phyloP scores from a whole-genome alignment of 2,113 vertebrate species.

The Tachysurus fulvidraco region DNA sequence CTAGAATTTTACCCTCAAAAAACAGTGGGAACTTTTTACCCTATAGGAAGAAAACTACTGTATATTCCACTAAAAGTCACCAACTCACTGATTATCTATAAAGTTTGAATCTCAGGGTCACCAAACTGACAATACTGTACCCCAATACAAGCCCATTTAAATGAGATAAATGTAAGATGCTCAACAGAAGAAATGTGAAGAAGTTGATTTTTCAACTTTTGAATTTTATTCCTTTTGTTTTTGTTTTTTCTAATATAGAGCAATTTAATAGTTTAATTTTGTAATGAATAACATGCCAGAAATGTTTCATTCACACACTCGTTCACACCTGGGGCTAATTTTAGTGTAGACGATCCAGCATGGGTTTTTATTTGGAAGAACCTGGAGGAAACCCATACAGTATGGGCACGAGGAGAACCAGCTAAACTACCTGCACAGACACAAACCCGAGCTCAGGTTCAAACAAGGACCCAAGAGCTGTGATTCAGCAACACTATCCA shows the following conservation, averaged over 20 bases:
- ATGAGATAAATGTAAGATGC: too few relatives aligned
- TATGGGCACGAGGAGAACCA: background rate
- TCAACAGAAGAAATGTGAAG: background rate
- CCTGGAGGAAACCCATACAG: background rate
- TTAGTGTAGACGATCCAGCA: background rate
- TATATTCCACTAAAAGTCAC: background rate
- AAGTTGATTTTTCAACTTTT: background rate
- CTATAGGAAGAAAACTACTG: background rate
- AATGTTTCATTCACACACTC: background rate
- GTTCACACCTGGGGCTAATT: background rate
- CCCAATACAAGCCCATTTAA: too few relatives aligned
- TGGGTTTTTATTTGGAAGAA: background rate
- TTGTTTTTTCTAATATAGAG: background rate
- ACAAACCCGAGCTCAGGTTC: background rate
- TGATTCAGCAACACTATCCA: background rate
- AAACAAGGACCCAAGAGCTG: background rate
- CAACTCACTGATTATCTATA: background rate
- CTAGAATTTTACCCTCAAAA: background rate
- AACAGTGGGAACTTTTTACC: background rate
- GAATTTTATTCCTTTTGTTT: background rate
- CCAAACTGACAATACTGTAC: too few relatives aligned
- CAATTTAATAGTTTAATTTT: background rate
- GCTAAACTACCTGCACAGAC: background rate
- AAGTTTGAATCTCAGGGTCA: too few relatives aligned
- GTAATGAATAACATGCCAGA: background rate